phyloP scores from a whole-genome alignment of 2,888 invertebrate genomes.

The Leucophora obtusa region DNA sequence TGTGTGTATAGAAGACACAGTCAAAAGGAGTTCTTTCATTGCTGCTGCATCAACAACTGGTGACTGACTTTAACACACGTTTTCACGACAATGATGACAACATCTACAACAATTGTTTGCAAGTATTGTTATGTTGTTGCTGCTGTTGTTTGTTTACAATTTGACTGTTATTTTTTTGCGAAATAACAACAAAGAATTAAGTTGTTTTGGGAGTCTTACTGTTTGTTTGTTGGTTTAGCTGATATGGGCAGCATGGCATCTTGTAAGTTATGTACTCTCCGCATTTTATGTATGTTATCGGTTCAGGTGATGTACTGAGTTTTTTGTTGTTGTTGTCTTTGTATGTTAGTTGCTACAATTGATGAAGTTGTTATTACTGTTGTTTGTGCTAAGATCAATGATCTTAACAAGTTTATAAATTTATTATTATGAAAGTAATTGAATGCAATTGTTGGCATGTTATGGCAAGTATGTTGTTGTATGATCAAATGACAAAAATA shows the following conservation, averaged over 20 bases:
- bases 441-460: conserved; percentile 59
- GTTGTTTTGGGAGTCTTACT: conserved; percentile 55
- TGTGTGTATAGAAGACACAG: conserved; percentile 3
- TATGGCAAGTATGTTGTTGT: too few species aligned
- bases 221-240: conserved; percentile 48
- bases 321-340: conserved; percentile 19
- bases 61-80: conserved; percentile 74
- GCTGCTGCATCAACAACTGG: conserved; percentile 67
- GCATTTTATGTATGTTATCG: conserved; percentile 44
- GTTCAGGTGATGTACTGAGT: conserved; percentile 62
- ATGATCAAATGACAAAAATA: not conserved
- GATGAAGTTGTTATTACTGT: conserved; percentile 55
- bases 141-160: conserved; percentile 53
- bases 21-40: conserved; percentile 17
- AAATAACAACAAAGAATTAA: conserved; percentile 51
- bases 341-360: conserved; percentile 29
- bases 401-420: conserved; percentile 61
- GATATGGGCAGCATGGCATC: conserved; percentile 59
- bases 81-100: conserved; percentile 73
- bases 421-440: conserved; percentile 64
- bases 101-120: conserved; percentile 67
- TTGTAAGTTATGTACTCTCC: conserved; percentile 54
- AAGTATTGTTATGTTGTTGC: conserved; percentile 49
- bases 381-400: conserved; percentile 63
- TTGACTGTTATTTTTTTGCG: conserved; percentile 51